Base-by-base conservation (phyloP, 2,888 invertebrate genomes). In the Drosophila mulleri region DNA sequence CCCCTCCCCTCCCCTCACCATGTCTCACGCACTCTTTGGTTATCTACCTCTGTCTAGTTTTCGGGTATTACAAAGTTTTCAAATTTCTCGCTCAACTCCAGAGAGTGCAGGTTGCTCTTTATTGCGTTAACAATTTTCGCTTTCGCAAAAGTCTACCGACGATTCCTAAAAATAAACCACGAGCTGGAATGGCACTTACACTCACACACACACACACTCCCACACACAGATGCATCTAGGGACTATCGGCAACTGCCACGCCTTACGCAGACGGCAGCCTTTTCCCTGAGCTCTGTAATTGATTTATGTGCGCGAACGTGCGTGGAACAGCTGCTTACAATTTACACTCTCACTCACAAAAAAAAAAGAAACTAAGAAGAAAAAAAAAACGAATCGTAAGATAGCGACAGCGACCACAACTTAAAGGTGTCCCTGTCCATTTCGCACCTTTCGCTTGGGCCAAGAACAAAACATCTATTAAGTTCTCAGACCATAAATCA, bases 231-330 rank as follows among this genome's bases (percentile, higher is more conserved):
- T 56, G 29, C 23, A 58, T 56, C 54, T 35, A 12, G 75, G 53
- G 58, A 54, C 66, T 72, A 71, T 78, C 53, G 67, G 63, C 63
- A 57, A 65, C 48, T 58, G 69, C 67, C 54, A 72, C 64, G 54
- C 76, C 75, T 58, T 16, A 23, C 11, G 16, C 39, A 50, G 48
- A 47, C 60, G 37, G 11, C 50, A 62, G 54, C 42, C 50, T 72
- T 50, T 61, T 35, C 47, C 37, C 59, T 58, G 68, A 76, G 82
- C 82, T 68, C 78, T 85, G 85, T 85, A 87, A 87, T 85, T 85
- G 84, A 85, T 85, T 85, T 85, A 85, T 85, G 84, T 80, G 75
- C 75, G 80, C 81, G 75, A 75, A 82, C 87, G 83, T 87, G 83
- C 84, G 82, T 87, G 74, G 80, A 85, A 65, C 83, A 72, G 72